Evolutionary conservation across 1,140 invertebrate genomes (phyloP).

Genomic region (Lordiphosa stackelbergi): DNA sequence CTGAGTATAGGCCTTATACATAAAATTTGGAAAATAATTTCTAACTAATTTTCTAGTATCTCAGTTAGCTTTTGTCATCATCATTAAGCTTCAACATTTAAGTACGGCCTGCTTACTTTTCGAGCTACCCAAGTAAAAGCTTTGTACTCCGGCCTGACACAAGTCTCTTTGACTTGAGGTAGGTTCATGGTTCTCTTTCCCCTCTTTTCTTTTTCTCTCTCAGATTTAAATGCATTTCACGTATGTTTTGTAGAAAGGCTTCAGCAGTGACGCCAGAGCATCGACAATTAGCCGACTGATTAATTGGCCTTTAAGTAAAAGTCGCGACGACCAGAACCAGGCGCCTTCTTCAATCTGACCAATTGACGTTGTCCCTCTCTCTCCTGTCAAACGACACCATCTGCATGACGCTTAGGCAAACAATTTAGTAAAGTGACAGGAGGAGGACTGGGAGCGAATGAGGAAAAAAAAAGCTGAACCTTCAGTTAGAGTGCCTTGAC

Average conservation of each 20-base stretch:
- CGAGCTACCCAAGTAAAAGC: not conserved
- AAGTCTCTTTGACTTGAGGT: conserved; percentile 48
- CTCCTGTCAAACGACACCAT: conserved; percentile 28
- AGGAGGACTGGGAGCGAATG: no score
- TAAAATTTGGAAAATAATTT: no score
- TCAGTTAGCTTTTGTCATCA: no score
- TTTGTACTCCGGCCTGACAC: conserved; percentile 15
- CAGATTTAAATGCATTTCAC: conserved; percentile 62
- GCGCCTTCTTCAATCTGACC: conserved; percentile 20
- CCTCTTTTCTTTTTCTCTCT: not conserved
- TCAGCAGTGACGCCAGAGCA: conserved; percentile 28
- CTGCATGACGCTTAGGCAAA: conserved; percentile 36
- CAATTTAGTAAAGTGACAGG: conserved; percentile 62
- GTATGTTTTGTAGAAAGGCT: conserved; percentile 26
- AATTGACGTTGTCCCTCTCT: conserved; percentile 29
- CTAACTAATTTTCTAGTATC: no score
- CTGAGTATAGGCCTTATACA: no score
- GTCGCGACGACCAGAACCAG: conserved; percentile 48
- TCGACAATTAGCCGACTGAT: conserved; percentile 63
- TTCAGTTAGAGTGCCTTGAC: conserved; percentile 19
- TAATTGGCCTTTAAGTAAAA: conserved; percentile 53
- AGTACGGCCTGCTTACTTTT: conserved; percentile 10
- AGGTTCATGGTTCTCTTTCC: conserved; percentile 37
- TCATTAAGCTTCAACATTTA: no score
- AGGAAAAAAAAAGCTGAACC: not conserved